phyloP scores from a whole-genome alignment of 2,113 vertebrate genomes.

The Xenopus laevis region DNA sequence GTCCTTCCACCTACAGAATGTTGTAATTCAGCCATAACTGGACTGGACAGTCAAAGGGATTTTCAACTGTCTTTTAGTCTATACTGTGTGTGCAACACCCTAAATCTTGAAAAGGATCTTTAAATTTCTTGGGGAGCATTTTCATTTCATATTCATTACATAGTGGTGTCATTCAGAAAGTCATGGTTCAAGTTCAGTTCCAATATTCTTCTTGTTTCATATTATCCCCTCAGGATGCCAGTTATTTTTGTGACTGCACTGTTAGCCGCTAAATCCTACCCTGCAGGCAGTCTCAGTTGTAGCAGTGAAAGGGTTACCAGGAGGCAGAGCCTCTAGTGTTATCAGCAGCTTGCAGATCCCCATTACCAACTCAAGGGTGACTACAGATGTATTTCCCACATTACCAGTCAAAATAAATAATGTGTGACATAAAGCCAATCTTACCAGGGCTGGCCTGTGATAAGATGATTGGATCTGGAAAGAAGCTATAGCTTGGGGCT shows the following conservation, averaged over 20 bases:
- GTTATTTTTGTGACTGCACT: background rate
- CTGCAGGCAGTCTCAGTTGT: background rate
- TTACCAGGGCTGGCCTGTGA: conserved; percentile 33
- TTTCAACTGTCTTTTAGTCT: too few species aligned
- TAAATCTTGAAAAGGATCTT: too few species aligned
- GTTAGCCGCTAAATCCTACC: background rate
- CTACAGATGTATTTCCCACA: conserved; percentile 38
- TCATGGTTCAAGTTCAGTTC: background rate
- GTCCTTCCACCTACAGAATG: too few species aligned
- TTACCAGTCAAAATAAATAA: conserved; percentile 39
- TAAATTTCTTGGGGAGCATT: too few species aligned
- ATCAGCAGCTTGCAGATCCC: conserved; percentile 43
- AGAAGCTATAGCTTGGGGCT: conserved; percentile 20
- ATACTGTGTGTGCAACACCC: too few species aligned
- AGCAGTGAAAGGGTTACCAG: background rate
- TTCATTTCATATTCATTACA: too few species aligned
- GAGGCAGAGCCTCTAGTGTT: conserved; percentile 19
- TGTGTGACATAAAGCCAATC: conserved; percentile 37
- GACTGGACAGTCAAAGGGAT: too few species aligned
- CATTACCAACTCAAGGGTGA: conserved; percentile 30
- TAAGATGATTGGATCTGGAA: conserved; percentile 42
- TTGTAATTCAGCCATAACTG: too few species aligned
- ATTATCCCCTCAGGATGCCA: background rate
- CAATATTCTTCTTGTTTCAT: background rate
- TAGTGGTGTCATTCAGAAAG: background rate